Evolutionary conservation across 2,113 vertebrate genomes (phyloP).

Genomic region (Tupaia tana): DNA sequence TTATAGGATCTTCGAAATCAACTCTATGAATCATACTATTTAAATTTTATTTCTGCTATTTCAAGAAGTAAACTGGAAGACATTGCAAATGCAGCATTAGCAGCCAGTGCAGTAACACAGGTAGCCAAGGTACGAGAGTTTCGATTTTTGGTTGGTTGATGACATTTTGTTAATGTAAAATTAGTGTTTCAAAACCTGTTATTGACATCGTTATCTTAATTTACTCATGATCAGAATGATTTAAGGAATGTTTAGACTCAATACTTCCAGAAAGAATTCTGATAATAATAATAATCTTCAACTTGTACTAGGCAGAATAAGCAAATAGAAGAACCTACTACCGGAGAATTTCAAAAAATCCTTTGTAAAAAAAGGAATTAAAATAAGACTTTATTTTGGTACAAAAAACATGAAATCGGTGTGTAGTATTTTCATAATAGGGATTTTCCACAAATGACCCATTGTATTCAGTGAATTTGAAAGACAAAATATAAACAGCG

Average conservation of each 20-base stretch:
- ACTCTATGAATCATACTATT: constrained; percentile 96
- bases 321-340: background rate
- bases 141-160: background rate
- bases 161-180: constrained; percentile 36
- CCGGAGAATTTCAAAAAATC: too few species aligned
- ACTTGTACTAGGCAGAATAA: constrained; percentile 15
- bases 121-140: constrained; percentile 94
- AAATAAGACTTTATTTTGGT: too few species aligned
- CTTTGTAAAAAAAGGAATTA: too few species aligned
- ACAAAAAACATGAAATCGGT: too few species aligned
- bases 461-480: background rate
- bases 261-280: background rate
- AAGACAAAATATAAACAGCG: constrained; percentile 16
- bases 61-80: constrained; percentile 99
- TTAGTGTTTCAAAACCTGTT: constrained; percentile 22
- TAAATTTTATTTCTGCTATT: constrained; percentile 99
- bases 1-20: constrained; percentile 96
- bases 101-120: constrained; percentile 94
- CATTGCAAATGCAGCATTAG: constrained; percentile 96
- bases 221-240: background rate
- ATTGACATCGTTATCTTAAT: background rate
- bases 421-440: too few species aligned
- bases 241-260: background rate
- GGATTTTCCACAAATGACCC: too few species aligned
- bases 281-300: constrained; percentile 31